These are phyloP conservation scores for Sebastes cheni DNA, from an alignment of 2,797 vertebrate genomes.

Conservation along the genomic window DNA sequence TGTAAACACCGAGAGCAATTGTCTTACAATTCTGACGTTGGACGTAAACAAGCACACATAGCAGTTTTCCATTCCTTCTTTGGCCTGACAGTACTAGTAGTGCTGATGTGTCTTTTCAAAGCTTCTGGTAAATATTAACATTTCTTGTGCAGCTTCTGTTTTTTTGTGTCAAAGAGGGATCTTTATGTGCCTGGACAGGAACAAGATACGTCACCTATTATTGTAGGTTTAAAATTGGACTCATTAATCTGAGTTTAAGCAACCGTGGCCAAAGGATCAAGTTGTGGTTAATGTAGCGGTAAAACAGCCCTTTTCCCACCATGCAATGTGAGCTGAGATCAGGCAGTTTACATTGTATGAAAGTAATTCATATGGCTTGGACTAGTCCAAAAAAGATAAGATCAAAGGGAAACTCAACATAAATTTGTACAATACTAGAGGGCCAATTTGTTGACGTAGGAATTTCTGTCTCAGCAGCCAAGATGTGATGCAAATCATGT, in stretches of 20 bases:
- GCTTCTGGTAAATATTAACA: conserved; percentile 79
- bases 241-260: not conserved
- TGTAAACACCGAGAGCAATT: conserved; percentile 74
- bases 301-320: not conserved
- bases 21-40: conserved; percentile 53
- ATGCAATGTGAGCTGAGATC: not conserved
- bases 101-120: conserved; percentile 52
- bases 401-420: conserved; percentile 12
- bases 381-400: not conserved
- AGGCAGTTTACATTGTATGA: not conserved
- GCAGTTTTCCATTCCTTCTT: conserved; percentile 80
- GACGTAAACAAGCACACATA: conserved; percentile 59
- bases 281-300: not conserved
- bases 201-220: conserved; percentile 36
- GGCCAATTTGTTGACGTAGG: conserved; percentile 29
- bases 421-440: not conserved
- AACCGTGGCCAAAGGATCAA: not conserved
- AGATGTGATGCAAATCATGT: conserved; percentile 67
- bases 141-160: conserved; percentile 70
- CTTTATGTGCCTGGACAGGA: conserved; percentile 24
- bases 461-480: conserved; percentile 31
- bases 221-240: not conserved
- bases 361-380: not conserved
- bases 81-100: conserved; percentile 54
- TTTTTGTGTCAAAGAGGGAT: conserved; percentile 64